Base-by-base conservation (phyloP, 2,797 vertebrate species). In the Rousettus madagascariensis region DNA sequence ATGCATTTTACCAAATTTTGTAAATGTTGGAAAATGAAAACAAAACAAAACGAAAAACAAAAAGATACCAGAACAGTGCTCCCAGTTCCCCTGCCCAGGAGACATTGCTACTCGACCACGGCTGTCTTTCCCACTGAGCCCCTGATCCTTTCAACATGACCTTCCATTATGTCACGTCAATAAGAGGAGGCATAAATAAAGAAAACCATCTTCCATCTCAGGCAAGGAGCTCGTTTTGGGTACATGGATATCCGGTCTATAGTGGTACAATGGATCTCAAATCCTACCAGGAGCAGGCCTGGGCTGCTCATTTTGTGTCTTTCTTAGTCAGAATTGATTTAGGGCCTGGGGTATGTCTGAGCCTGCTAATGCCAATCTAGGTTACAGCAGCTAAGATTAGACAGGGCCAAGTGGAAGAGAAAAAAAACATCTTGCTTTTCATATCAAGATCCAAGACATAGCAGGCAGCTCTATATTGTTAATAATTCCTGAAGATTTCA, bases 401-500 rank as follows among this genome's bases (percentile, higher is more conserved):
- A 51, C 16, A 83, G 43, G 91, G 53, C 75, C 3, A 3, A 49
- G 86, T 86, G 22, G 3, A 51, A 57, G 71, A 95, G 91, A 46
- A 91, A 11, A 96, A 96, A 84, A 30, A 4, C 55, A 87, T 38
- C 46, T 90, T 95, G 65, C 71, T 96, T 85, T 63, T 8, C 33
- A 53, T 71, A 59, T 92, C 78, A 96, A 97, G 68, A 86, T 71
- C 91, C 28, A 68, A 91, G 79, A 88, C 96, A 95, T 92, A 84
- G 63, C 95, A 96, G 84, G 49, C 96, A 96, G 72, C 33, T 95
- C 96, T 93, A 13, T 53, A 80, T 93, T 93, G 82, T 97, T 96
- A 88, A 90, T 96, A 88, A 90, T 90, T 97, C 96, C 65, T 74
- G 53, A 91, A 94, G 88, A 95, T 97, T 97, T 90, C 91, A 68